A percentile compares a stretch with the other conserved stretches of the same genome.
phyloP scores from a whole-genome alignment of 2,888 invertebrate genomes.

The Sinhomidia bicolor region DNA sequence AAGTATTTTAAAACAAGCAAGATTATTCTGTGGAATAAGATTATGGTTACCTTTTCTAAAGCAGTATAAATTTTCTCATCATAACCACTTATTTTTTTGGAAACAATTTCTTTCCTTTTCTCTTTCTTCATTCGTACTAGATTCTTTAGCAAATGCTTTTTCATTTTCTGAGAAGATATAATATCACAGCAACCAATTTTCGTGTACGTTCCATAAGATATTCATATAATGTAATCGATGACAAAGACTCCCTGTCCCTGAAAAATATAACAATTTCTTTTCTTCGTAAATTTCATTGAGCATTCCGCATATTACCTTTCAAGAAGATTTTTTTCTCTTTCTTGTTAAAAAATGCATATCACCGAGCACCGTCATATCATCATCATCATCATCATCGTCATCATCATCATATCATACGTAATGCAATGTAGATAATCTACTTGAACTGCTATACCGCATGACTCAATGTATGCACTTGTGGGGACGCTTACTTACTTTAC shows the following conservation, averaged over 20 bases:
- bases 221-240: neutral
- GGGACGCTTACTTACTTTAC: constrained; percentile 29
- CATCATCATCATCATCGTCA: neutral
- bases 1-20: too few species aligned
- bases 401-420: constrained; percentile 32
- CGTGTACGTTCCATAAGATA: neutral
- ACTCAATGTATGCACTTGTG: constrained; percentile 22
- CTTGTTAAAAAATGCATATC: neutral
- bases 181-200: neutral
- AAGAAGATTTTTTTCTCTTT: constrained; percentile 13
- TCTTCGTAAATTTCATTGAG: constrained; percentile 12
- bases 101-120: neutral
- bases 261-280: neutral
- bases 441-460: constrained; percentile 44
- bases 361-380: neutral
- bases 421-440: constrained; percentile 60
- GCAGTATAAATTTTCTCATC: too few species aligned
- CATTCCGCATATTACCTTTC: constrained; percentile 14
- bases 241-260: neutral
- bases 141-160: neutral
- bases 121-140: neutral
- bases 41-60: too few species aligned
- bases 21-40: too few species aligned
- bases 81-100: too few species aligned
- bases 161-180: neutral